phyloP scores from a whole-genome alignment of 2,797 vertebrate genomes.

The Triplophysa yarkandensis region DNA sequence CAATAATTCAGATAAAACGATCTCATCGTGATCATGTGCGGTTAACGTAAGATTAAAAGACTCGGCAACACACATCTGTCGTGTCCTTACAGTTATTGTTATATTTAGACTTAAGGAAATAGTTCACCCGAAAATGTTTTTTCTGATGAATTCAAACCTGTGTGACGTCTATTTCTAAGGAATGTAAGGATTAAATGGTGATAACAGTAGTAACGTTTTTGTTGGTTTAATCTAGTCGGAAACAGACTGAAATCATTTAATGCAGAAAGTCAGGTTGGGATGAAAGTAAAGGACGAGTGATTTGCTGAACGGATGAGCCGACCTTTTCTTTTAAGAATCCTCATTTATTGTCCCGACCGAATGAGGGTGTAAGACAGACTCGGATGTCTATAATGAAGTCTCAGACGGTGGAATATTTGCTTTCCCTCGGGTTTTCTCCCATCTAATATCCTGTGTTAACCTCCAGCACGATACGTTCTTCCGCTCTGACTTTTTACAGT shows the following conservation, averaged over 20 bases:
- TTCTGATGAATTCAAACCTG: too few species aligned
- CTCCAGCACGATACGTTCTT: conserved; percentile 3
- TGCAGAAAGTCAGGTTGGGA: too few species aligned
- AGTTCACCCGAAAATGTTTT: neutral
- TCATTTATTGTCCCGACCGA: neutral
- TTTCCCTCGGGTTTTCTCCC: conserved; percentile 11
- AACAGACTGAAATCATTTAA: too few species aligned
- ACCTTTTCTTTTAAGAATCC: neutral
- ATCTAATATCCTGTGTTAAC: conserved; percentile 23
- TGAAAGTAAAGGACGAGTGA: too few species aligned
- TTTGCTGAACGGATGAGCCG: too few species aligned
- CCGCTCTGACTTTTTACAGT: conserved; percentile 1
- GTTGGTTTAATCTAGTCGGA: too few species aligned
- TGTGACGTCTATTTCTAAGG: too few species aligned
- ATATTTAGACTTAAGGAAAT: neutral
- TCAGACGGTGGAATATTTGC: conserved; percentile 38
- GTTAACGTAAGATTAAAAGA: neutral
- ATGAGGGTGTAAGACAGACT: neutral
- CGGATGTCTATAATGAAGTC: conserved; percentile 32
- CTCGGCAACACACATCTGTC: neutral
- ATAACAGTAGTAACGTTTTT: too few species aligned
- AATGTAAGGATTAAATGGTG: too few species aligned
- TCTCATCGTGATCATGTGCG: neutral
- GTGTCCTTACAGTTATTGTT: neutral
- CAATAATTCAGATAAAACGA: neutral